Base-by-base conservation (phyloP, 1,140 invertebrate species). In the Oppia nitens region DNA sequence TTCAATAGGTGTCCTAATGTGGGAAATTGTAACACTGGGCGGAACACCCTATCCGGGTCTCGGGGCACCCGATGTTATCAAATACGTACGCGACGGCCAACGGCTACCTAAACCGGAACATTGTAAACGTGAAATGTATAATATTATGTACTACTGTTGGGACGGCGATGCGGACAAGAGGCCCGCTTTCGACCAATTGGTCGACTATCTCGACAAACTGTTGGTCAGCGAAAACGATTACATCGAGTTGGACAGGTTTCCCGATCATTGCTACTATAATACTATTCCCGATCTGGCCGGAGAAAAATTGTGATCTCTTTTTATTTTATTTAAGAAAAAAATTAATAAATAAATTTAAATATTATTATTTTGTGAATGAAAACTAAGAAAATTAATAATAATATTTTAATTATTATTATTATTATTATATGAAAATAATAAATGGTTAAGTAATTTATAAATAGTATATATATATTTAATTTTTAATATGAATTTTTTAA, bases 1-100 rank as follows among this genome's bases (percentile, higher is more conserved):
- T 6, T n/a, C 27, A 21, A 17, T 25, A 56, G 91, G 91, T 48
- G 83, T 95, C 53, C 72, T 95, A 11, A 70, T 94, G 27, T 95
- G 89, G 89, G 90, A 96, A 75, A 94, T 96, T 32, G 87, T 93
- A 81, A 92, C 90, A 0, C 76, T 94, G 47, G 91, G 88, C 28
- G 85, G 85, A 24, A 89, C 87, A 6, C 89, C 89, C 0, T 93
- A 93, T 73, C 87, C 88, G 0, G 83, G 85, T 0, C 83, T 92
- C 12, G 81, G 28, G n/a, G 32, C 60, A 23, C 26, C 74, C 1
- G 87, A 92, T 70, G 84, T 87, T 14, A 83, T 92, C 11, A 87
- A 88, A 70, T 83, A 90, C 66, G 77, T 92, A 58, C 80, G 83
- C 66, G 82, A 83, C 27, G 92, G 92, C 0, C 82, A 91, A 68